Evolutionary conservation across 2,888 invertebrate genomes (phyloP).

Genomic region (Melinaea menophilus): DNA sequence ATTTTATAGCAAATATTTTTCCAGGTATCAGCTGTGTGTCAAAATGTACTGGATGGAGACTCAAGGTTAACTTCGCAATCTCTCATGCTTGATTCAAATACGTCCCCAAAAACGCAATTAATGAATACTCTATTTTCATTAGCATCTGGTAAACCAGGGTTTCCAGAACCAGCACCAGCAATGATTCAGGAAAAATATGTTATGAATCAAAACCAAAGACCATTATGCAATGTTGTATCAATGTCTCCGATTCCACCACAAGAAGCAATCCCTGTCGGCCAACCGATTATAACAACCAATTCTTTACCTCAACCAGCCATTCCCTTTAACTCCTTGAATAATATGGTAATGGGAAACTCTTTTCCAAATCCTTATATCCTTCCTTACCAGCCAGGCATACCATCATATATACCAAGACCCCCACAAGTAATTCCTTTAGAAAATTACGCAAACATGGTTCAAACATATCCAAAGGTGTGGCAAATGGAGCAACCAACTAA

Average conservation of each 20-base stretch:
- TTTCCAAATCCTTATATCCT: background rate
- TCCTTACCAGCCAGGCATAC: background rate
- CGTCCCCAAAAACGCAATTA: constrained; percentile 31
- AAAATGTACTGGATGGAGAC: constrained; percentile 26
- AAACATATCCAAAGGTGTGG: constrained; percentile 24
- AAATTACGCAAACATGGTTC: constrained; percentile 25
- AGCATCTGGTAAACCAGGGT: constrained; percentile 36
- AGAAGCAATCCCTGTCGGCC: constrained; percentile 14
- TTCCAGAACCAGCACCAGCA: constrained; percentile 33
- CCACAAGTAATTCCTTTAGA: constrained; percentile 27
- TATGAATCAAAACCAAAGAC: background rate
- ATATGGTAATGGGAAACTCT: constrained; percentile 12
- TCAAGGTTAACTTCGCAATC: constrained; percentile 4
- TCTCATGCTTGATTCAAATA: constrained; percentile 13
- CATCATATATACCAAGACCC: constrained; percentile 2
- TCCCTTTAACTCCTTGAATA: background rate
- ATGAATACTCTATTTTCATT: constrained; percentile 37
- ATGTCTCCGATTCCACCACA: constrained; percentile 14
- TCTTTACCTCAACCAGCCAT: constrained; percentile 8
- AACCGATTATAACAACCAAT: constrained; percentile 3
- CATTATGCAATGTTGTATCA: constrained; percentile 11
- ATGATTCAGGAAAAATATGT: constrained; percentile 4
- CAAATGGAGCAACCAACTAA: constrained; percentile 24
- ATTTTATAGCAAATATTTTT: constrained; percentile 16
- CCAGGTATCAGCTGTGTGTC: constrained; percentile 30